Percentiles rank a stretch among this genome's conserved stretches.
These are phyloP conservation scores for Pteropus rufus DNA, from an alignment of 2,797 vertebrate species.

Conservation along the genomic window DNA sequence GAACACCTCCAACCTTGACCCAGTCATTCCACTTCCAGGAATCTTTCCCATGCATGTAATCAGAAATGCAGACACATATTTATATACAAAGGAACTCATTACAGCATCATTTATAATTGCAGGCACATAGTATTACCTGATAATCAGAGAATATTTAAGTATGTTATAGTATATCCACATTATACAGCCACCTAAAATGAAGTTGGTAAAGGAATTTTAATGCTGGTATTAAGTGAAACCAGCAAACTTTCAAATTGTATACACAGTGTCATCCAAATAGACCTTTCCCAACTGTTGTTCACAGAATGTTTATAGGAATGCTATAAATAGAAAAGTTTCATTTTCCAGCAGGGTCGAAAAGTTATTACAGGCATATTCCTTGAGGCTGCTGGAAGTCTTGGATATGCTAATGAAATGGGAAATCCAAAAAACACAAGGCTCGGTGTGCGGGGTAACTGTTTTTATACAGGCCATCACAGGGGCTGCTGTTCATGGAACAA, in stretches of 20 bases:
- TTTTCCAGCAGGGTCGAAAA: conserved; percentile 22
- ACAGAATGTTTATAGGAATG: neutral
- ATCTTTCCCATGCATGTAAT: neutral
- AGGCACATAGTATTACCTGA: neutral
- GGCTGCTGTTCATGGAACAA: neutral
- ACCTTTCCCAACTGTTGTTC: neutral
- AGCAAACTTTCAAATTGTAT: neutral
- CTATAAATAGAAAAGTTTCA: neutral
- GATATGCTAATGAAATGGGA: neutral
- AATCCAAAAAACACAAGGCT: neutral
- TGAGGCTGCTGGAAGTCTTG: neutral
- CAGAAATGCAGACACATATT: conserved; percentile 21
- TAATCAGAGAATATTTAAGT: neutral
- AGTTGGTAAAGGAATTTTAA: neutral
- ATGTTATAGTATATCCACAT: neutral
- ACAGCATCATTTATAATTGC: neutral
- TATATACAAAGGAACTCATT: conserved; percentile 12
- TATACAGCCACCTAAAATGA: neutral
- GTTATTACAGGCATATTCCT: neutral
- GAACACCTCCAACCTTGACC: neutral
- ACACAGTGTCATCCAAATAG: neutral
- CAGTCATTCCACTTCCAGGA: neutral
- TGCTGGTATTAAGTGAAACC: neutral
- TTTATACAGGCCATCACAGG: fast-evolving
- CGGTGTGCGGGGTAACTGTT: neutral